Percentiles rank a stretch among this genome's conserved stretches.
These are phyloP conservation scores for Gallinago solitaria DNA, from an alignment of 2,797 vertebrate genomes.

Conservation along the genomic window DNA sequence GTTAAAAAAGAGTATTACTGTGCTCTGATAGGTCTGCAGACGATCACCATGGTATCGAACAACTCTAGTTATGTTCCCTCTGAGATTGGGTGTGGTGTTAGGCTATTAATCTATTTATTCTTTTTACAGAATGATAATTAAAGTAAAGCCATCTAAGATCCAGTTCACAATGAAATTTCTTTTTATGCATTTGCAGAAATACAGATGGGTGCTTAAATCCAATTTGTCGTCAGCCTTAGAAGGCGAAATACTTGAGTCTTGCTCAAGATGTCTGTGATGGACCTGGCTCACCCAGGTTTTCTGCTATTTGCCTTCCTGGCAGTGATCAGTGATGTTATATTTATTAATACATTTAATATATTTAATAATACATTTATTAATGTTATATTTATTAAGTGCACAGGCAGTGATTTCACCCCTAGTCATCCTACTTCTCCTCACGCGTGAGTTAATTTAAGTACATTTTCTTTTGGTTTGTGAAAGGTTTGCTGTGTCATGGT, in stretches of 20 bases:
- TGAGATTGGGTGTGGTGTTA: not conserved
- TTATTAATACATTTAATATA: too few relatives aligned
- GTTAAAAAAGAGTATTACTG: not conserved
- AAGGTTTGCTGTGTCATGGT: not conserved
- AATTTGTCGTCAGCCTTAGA: not conserved
- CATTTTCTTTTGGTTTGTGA: not conserved
- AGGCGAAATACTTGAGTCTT: not conserved
- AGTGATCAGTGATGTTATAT: not conserved
- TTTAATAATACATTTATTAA: too few relatives aligned
- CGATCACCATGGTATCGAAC: not conserved
- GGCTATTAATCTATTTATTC: not conserved
- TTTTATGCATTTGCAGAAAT: not conserved
- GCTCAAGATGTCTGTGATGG: not conserved
- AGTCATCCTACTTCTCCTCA: not conserved
- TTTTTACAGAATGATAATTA: not conserved
- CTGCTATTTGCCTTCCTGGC: not conserved
- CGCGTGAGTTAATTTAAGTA: not conserved
- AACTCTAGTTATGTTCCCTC: not conserved
- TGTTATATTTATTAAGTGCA: not conserved
- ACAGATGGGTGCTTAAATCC: not conserved
- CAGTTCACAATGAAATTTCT: not conserved
- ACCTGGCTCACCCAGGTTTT: not conserved
- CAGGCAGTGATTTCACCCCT: not conserved
- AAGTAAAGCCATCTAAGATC: not conserved
- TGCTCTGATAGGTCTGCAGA: not conserved